A percentile compares a stretch with the other conserved stretches of the same genome.
These are phyloP conservation scores for Argynnis bischoffii DNA, from an alignment of 2,888 invertebrate genomes.

Conservation along the genomic window DNA sequence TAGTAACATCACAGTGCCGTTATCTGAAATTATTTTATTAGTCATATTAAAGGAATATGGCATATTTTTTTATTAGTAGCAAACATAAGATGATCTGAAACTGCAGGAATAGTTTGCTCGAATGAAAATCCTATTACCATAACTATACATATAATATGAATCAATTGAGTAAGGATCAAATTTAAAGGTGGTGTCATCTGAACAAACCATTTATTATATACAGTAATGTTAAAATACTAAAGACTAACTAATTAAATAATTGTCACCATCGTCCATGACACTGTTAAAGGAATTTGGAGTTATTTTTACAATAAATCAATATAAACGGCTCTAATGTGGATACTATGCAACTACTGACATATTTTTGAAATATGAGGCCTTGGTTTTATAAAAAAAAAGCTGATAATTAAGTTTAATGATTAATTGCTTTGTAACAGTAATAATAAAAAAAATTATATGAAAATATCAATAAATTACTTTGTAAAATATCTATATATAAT, in stretches of 20 bases:
- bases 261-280: slow-evolving; percentile 11
- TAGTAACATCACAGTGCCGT: slow-evolving; percentile 4
- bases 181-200: slow-evolving; percentile 15
- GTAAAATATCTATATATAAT: no score
- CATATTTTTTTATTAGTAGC: slow-evolving; percentile 29
- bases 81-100: slow-evolving; percentile 13
- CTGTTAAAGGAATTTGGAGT: neutral
- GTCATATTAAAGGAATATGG: slow-evolving; percentile 27
- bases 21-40: slow-evolving; percentile 26
- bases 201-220: slow-evolving; percentile 29
- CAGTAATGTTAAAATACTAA: slow-evolving; percentile 2
- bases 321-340: slow-evolving; percentile 2
- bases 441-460: no score
- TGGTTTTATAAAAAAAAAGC: no score
- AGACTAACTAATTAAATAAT: slow-evolving; percentile 2
- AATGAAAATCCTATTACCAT: slow-evolving; percentile 12
- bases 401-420: no score
- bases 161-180: neutral
- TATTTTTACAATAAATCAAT: neutral
- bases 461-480: no score
- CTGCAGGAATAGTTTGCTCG: slow-evolving; percentile 20
- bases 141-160: neutral
- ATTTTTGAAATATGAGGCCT: no score
- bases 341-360: neutral
- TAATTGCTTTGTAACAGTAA: no score